These are phyloP conservation scores for Laticauda laticaudata DNA, from an alignment of 2,113 vertebrate genomes.

Conservation along the genomic window DNA sequence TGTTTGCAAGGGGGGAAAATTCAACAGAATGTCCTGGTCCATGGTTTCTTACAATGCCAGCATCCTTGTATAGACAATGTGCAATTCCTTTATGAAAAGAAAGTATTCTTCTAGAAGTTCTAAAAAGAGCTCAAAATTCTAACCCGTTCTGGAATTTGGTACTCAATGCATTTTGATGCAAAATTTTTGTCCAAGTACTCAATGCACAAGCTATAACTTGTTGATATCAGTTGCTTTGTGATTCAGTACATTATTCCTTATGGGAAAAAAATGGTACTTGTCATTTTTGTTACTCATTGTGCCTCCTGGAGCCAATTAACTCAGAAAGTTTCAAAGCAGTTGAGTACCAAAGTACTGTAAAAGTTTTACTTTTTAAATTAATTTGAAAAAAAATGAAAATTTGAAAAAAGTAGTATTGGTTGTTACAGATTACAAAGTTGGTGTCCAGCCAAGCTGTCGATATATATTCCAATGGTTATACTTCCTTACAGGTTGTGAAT, in stretches of 20 bases:
- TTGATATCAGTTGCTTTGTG: too few relatives aligned
- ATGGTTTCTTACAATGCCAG: neutral
- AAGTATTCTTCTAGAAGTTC: neutral
- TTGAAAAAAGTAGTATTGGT: neutral
- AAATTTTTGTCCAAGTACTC: too few relatives aligned
- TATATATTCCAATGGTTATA: neutral
- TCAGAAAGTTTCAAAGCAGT: neutral
- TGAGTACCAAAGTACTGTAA: neutral
- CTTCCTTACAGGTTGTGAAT: neutral
- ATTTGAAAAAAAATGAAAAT: neutral
- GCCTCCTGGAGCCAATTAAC: too few relatives aligned
- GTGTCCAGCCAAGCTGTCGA: neutral
- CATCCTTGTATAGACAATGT: neutral
- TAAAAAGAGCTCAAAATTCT: neutral
- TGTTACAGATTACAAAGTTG: neutral
- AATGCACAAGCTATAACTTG: too few relatives aligned
- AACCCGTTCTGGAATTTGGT: neutral
- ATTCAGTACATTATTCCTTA: too few relatives aligned
- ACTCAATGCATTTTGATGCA: too few relatives aligned
- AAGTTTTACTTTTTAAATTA: neutral
- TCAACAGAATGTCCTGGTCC: neutral
- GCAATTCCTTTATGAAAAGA: neutral
- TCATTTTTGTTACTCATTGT: too few relatives aligned
- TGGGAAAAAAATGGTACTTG: too few relatives aligned
- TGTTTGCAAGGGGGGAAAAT: neutral